These are phyloP conservation scores for Dromius quadrimaculatus DNA, from an alignment of 2,888 invertebrate species.

Conservation along the genomic window DNA sequence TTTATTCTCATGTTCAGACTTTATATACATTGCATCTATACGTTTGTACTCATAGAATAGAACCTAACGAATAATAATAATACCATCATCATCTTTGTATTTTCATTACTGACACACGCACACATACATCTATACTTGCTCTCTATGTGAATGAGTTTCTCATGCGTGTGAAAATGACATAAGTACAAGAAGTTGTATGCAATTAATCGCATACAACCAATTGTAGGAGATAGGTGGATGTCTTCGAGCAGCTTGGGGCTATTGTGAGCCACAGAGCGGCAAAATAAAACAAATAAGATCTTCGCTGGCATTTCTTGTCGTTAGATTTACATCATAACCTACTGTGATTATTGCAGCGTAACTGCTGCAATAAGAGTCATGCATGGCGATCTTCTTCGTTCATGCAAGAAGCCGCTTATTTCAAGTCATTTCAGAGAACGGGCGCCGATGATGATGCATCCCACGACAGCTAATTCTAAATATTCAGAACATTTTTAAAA, in stretches of 20 bases:
- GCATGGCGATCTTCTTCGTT: conserved; percentile 31
- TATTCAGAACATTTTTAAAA: background rate
- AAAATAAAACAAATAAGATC: conserved; percentile 10
- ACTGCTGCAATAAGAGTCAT: conserved; percentile 30
- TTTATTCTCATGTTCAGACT: conserved; percentile 26
- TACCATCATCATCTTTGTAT: conserved; percentile 32
- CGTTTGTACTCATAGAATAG: conserved; percentile 24
- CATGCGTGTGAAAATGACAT: conserved; percentile 42
- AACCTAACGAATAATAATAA: conserved; percentile 36
- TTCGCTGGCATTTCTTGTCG: conserved; percentile 30
- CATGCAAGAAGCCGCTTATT: conserved; percentile 28
- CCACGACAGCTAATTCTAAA: conserved; percentile 14
- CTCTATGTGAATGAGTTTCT: conserved; percentile 31
- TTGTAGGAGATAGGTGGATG: conserved; percentile 13
- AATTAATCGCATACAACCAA: conserved; percentile 30
- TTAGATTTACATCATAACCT: conserved; percentile 37
- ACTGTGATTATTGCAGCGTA: conserved; percentile 37
- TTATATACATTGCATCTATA: conserved; percentile 8
- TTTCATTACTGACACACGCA: conserved; percentile 3
- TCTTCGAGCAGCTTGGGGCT: conserved; percentile 19
- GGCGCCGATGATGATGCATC: background rate
- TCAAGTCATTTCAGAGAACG: conserved; percentile 15
- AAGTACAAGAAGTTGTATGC: conserved; percentile 32
- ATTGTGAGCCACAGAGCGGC: conserved; percentile 23
- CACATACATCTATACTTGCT: too few species aligned